Evolutionary conservation across 2,888 invertebrate species (phyloP), one percentile per base, ranked within the genome.

Genomic region (Myopa testacea): DNA sequence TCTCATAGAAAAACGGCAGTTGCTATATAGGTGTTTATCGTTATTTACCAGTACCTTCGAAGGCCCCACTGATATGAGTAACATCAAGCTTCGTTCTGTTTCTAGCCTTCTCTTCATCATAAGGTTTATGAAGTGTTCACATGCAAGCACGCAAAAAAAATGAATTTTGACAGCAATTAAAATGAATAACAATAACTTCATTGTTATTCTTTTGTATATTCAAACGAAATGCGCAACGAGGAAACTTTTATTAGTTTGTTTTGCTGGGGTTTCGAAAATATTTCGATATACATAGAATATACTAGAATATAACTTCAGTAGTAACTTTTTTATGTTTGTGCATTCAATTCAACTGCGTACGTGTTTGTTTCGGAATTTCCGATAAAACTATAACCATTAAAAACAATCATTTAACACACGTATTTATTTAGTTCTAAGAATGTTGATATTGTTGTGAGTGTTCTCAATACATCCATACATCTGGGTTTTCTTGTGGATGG

Each of bases 71-170:
- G 80, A 80, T 78, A 80, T 81, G 65, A 79, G 26, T 80, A 77
- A 79, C 78, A 73, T 75, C 78, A 45, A 76, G 19, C 52, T 69
- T 73, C 68, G 45, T 75, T 79, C 71, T 78, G 78, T 40, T 38
- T 5, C 63, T 70, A 78, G 74, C 75, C 69, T 75, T 75, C 72
- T 71, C 52, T 75, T 16, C 52, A 75, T 78, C 69, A 79, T 60
- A 78, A 70, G 79, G 80, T 84, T 87, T 84, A 86, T 83, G 87
- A 85, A 84, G 84, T 83, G 83, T 81, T 84, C 84, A 85, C 87
- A 87, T 85, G 86, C 87, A 84, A 84, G 82, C 69, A 60, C 40
- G 69, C 40, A 45, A 58, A 75, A 69, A 60, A 55, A 60, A 34
- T 60, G 34, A 62, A 45, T 34, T 73, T 65, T 52, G 65, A 52